Percentiles rank a stretch among this genome's conserved stretches.
Conservation (phyloP, 2,113 vertebrate genomes). For the Thamnophis sirtalis region DNA sequence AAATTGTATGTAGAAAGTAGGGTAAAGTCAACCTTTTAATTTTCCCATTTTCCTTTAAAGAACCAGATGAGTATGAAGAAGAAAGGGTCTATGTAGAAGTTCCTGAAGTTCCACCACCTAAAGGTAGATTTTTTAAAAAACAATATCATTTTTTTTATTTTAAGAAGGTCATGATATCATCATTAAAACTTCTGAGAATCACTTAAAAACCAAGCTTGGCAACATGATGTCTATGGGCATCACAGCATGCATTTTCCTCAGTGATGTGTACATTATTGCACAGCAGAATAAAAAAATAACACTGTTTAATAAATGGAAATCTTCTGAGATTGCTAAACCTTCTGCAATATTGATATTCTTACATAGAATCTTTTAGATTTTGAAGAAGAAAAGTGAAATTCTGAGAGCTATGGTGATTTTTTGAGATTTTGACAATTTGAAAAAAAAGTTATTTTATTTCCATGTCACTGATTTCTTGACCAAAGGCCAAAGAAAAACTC, state of each 20-base stretch:
- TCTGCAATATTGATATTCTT: neutral
- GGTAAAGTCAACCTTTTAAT: constrained; percentile 14
- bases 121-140: constrained; percentile 56
- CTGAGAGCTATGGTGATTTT: neutral
- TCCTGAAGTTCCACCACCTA: constrained; percentile 61
- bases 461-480: neutral
- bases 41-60: constrained; percentile 64
- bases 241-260: neutral
- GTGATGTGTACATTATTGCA: neutral
- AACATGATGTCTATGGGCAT: neutral
- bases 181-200: neutral
- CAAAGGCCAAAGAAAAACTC: neutral
- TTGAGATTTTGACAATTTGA: neutral
- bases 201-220: neutral
- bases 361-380: neutral
- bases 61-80: constrained; percentile 65
- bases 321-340: neutral
- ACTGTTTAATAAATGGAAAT: neutral
- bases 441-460: neutral
- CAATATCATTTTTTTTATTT: neutral
- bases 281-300: neutral
- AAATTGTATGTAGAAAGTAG: neutral
- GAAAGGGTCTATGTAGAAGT: constrained; percentile 62
- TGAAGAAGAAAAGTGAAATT: neutral
- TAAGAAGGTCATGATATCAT: neutral